A percentile compares a stretch with the other conserved stretches of the same genome.
phyloP scores from a whole-genome alignment of 2,888 invertebrate species.

The Scaptomyza cyrtandrae region DNA sequence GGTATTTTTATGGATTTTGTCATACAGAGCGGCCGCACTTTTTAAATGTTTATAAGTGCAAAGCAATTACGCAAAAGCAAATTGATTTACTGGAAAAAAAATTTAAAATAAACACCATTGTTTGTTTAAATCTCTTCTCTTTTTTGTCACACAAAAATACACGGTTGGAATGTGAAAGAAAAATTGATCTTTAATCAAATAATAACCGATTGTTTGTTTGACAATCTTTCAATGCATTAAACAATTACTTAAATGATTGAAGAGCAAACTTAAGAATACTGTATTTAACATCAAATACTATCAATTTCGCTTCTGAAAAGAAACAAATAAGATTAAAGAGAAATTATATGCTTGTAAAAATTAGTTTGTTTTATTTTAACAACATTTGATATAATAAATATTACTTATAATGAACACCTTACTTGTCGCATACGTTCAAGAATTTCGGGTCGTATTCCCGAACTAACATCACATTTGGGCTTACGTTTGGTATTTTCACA shows the following conservation, averaged over 20 bases:
- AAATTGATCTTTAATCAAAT: background rate
- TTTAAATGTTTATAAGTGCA: background rate
- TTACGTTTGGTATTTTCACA: background rate
- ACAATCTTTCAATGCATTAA: too few relatives aligned
- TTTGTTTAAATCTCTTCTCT: too few relatives aligned
- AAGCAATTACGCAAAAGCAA: background rate
- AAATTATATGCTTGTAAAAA: background rate
- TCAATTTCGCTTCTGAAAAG: slow-evolving; percentile 50
- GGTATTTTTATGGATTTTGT: background rate
- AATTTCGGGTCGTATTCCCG: slow-evolving; percentile 42
- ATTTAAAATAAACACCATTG: background rate
- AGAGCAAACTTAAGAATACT: background rate
- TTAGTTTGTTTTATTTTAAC: slow-evolving; percentile 7
- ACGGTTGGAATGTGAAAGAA: too few relatives aligned
- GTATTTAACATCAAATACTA: background rate
- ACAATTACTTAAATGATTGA: background rate
- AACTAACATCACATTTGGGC: slow-evolving; percentile 28
- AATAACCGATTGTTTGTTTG: too few relatives aligned
- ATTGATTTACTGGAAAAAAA: background rate
- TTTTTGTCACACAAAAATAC: too few relatives aligned
- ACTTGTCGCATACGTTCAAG: slow-evolving; percentile 46
- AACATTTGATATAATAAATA: background rate
- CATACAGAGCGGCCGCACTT: background rate
- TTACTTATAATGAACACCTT: slow-evolving; percentile 21
- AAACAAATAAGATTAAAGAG: slow-evolving; percentile 10